Base-by-base conservation (phyloP, 2,113 vertebrate species). In the Hemichromis elongatus region DNA sequence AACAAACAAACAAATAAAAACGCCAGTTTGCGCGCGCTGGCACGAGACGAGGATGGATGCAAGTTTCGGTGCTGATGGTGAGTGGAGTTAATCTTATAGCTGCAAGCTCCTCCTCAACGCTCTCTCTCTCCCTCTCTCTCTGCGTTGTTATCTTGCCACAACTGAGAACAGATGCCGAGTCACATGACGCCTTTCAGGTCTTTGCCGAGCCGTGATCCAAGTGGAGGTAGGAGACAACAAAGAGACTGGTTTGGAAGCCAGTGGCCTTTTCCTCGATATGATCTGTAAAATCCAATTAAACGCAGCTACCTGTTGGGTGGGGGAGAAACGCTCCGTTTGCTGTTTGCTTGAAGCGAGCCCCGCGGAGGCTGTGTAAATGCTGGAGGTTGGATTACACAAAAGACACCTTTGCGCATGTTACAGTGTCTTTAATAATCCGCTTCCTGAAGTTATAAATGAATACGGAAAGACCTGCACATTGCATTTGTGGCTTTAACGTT, bases 181-280 rank as follows among this genome's bases (percentile, higher is more conserved):
- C 96, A 96, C 95, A 84, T 96, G 95, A 93, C 84, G 66, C 59
- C 87, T 91, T 26, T 81, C 78, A 86, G 89, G 90, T 90, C 92
- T 82, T 75, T 40, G 79, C 82, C 66, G 79, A 28, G 79, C 83
- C 18, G 68, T 77, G 91, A 82, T 91, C 84, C 88, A 70, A 84
- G 77, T 82, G 80, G 75, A 90, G 54, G 81, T 86, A 79, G 7
- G 63, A 85, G 83, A 88, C 63, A 88, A 84, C 79, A 85, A 83
- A 89, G 79, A 50, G 79, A 68, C 33, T 26, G 79, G 13, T 82
- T 28, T 45, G 77, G 54, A 28, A 59, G 77, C 57, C 45, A 18
- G 18, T 40, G 12, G 11, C 33, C 56, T 53, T 78, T 30, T 26
- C 7, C 47, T 45, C n/a, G 18, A 57, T 70, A 40, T 28, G 57